These are phyloP conservation scores for Atta texana DNA, from an alignment of 1,140 invertebrate species.

Conservation along the genomic window DNA sequence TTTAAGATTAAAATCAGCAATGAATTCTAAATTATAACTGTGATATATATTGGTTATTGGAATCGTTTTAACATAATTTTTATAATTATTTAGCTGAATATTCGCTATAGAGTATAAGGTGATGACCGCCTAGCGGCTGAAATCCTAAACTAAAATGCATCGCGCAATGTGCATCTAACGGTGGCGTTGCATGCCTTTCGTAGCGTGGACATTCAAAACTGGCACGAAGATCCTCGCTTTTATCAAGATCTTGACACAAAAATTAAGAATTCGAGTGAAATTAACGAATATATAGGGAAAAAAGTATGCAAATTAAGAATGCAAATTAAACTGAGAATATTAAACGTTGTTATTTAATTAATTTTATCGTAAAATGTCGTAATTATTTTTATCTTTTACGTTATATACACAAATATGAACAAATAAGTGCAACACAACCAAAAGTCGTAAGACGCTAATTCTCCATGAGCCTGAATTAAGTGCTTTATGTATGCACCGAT, in stretches of 20 bases:
- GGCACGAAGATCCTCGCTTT: background rate
- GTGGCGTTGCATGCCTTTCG: constrained; percentile 5
- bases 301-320: background rate
- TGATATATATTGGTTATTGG: background rate
- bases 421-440: background rate
- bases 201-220: constrained; percentile 36
- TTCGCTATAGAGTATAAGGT: background rate
- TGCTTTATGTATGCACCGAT: background rate
- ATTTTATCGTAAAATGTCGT: too few relatives aligned
- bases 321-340: background rate
- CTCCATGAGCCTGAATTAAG: background rate
- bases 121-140: constrained; percentile 47
- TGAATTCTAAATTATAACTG: background rate
- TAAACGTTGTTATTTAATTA: background rate
- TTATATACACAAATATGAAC: too few relatives aligned
- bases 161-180: constrained; percentile 19
- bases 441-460: background rate
- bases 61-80: background rate
- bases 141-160: constrained; percentile 52
- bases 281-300: background rate
- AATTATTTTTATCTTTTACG: background rate
- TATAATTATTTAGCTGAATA: constrained; percentile 14
- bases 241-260: background rate
- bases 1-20: background rate
- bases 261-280: background rate